A percentile compares a stretch with the other conserved stretches of the same genome.
These are phyloP conservation scores for Orthosia cruda DNA, from an alignment of 2,888 invertebrate species.

Conservation along the genomic window DNA sequence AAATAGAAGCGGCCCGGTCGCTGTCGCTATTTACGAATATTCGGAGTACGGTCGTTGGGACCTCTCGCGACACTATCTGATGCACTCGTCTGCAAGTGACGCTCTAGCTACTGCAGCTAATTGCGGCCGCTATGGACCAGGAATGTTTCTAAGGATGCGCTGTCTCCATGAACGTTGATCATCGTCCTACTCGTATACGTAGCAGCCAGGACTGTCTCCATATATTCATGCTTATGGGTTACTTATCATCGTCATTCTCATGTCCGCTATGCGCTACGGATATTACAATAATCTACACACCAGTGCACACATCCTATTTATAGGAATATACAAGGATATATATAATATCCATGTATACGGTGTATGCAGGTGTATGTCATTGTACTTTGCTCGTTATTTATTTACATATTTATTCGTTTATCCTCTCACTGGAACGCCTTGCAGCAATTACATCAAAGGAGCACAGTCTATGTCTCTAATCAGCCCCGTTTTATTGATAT, in stretches of 20 bases:
- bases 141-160: constrained; percentile 29
- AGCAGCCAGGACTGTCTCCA: too few relatives aligned
- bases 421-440: too few relatives aligned
- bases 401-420: too few relatives aligned
- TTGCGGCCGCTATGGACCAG: constrained; percentile 37
- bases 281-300: constrained; percentile 3
- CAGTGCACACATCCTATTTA: constrained; percentile 11
- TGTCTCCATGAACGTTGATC: too few relatives aligned
- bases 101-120: constrained; percentile 47
- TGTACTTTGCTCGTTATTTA: too few relatives aligned
- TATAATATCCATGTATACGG: too few relatives aligned
- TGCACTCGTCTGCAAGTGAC: constrained; percentile 39
- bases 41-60: constrained; percentile 50
- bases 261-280: background rate
- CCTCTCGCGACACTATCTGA: constrained; percentile 54
- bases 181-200: too few relatives aligned
- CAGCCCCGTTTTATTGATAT: constrained; percentile 3
- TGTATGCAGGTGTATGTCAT: too few relatives aligned
- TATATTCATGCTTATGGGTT: background rate
- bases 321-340: constrained; percentile 8
- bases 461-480: too few relatives aligned
- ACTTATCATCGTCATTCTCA: background rate
- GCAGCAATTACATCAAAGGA: too few relatives aligned
- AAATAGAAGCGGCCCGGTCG: constrained; percentile 76
- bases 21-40: constrained; percentile 69